Evolutionary conservation across 2,888 invertebrate species (phyloP), one percentile per base, ranked within the genome.

Genomic region (Sepioteuthis lessoniana): DNA sequence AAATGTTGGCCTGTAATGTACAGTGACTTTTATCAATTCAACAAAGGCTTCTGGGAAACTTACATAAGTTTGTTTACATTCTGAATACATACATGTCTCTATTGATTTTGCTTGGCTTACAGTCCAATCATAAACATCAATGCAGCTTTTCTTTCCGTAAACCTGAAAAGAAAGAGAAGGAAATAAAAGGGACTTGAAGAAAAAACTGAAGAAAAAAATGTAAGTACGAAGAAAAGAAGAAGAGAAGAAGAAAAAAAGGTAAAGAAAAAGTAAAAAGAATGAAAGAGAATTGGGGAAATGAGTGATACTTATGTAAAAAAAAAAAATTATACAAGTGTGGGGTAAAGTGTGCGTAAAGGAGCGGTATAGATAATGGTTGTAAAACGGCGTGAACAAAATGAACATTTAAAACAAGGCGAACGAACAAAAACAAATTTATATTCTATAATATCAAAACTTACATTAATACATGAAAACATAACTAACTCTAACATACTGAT

Each of bases 41-140:
- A n/a, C 76, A 76, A 76, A 76, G 76, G 76, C 76, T 76, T 76
- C 76, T 76, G 76, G n/a, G 31, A 76, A 55, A 55, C n/a, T 76
- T 76, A 76, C n/a, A 76, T 21, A 60, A 76, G 76, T 31, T n/a
- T 13, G 76, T 76, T 76, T 13, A 76, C n/a, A 76, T 76, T 76
- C 76, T 76, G 76, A 76, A 76, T 76, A 16, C n/a, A n/a, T 76
- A n/a, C 76, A 76, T n/a, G 3, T 76, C 10, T n/a, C 7, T 76
- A 76, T 76, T n/a, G 76, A 76, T 76, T 76, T 76, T 8, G n/a
- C n/a, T 76, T n/a, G 76, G 76, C 76, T 76, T 76, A n/a, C n/a
- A n/a, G 31, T n/a, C 76, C 16, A 31, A n/a, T 76, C 76, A 76
- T 76, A 10, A 76, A 76, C 19, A 76, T 76, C 76, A 31, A 76